Base-by-base conservation (phyloP, 2,888 invertebrate species). In the Chrysolina haemoptera region DNA sequence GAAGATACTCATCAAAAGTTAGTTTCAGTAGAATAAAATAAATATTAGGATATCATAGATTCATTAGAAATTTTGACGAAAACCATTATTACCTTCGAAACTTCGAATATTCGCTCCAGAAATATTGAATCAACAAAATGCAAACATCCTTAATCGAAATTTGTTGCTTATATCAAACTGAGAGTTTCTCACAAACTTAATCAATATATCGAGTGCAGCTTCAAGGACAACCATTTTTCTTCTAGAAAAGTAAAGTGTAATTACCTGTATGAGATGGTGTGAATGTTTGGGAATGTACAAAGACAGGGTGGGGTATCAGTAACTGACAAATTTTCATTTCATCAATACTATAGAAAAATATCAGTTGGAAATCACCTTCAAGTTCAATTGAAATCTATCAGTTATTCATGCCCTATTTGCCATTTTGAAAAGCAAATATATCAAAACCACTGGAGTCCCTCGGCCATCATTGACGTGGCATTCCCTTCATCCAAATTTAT, bases 391-490 rank as follows among this genome's bases (percentile, higher is more conserved):
- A 11, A 53, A 64, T 72, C 40, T 73, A 50, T 59, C 65, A 71
- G 71, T 75, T 71, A 68, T 69, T 62, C 55, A 62, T 35, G 46
- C 35, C 59, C 48, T 41, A 40, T 71, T 53, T 63, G 22, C 62
- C 20, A 70, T 63, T 74, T 65, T 50, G 41, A 68, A 72, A 63
- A 75, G 70, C 73, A 73, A 76, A 78, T 80, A 81, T 79, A 81
- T 80, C 81, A 80, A 71, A 76, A 77, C 81, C 81, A 77, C 80
- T 79, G 79, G 80, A 80, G 80, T 75, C 78, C 77, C 77, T 76
- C 66, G 73, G 73, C 76, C 68, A 69, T 73, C 71, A 64, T 72
- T 66, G 59, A 50, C 70, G 53, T 68, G 69, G 53, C 74, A 69
- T 76, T 66, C 62, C 64, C 69, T 71, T 66, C 72, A 71, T 66